Evolutionary conservation across 2,888 invertebrate species (phyloP), one percentile per base, ranked within the genome.

Genomic region (Pachycephus smyrnensis): DNA sequence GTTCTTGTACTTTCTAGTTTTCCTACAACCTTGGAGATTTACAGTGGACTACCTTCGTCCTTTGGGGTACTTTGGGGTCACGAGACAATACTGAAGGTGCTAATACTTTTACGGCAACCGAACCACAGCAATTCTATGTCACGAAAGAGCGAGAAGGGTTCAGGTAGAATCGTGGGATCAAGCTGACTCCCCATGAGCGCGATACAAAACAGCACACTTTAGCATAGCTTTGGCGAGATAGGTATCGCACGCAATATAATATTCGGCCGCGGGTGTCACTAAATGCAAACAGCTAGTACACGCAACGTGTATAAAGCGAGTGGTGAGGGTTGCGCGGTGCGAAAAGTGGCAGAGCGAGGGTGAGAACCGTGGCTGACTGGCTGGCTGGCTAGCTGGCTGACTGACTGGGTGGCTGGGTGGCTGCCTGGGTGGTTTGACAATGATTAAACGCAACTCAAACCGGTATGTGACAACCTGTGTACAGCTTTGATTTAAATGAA

Each of bases 191-290:
- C 31, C 12, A 33, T 71, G 71, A 33, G 71, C 71, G 71, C 71
- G 32, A 71, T 31, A 71, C 71, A 71, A 71, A 68, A 33, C 71
- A 71, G 71, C 71, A 71, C 71, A 71, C 71, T 71, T 71, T 71
- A 71, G 71, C 71, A 71, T 71, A 31, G 71, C 71, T 71, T 71
- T 71, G 31, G 31, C 71, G 71, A 71, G 71, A 71, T 71, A 31
- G 76, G 78, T 82, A 84, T 84, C 83, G 80, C 82, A 82, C 80
- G 80, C 83, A 78, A 81, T 79, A 76, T 80, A 81, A 81, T 82
- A 82, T 81, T 82, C 79, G 77, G 79, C 80, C 81, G 80, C 80
- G 81, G 81, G 82, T 83, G 83, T 82, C 82, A 82, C 80, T 77
- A 76, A 71, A 33, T 80, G 79, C 81, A 82, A 81, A 82, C 82